A percentile compares a stretch with the other conserved stretches of the same genome.
Conservation (phyloP, 2,888 invertebrate genomes). For the Tigriopus californicus region DNA sequence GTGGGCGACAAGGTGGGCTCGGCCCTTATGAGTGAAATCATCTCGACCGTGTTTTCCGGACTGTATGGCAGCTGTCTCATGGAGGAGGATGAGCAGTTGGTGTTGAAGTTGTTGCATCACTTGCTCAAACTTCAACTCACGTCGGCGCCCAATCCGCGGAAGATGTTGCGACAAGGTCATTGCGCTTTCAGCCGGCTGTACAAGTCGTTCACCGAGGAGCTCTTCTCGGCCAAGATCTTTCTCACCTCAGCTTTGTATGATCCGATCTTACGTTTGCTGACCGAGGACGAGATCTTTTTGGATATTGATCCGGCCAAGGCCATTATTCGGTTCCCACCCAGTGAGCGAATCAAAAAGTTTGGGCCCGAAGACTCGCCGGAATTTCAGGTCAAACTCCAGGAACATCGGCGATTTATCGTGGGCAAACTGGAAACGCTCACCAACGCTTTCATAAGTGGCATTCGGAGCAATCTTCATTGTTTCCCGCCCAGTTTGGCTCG, state of each 20-base stretch:
- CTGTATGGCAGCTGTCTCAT: slow-evolving; percentile 53
- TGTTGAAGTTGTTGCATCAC: slow-evolving; percentile 39
- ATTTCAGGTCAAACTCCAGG: slow-evolving; percentile 48
- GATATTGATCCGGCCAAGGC: slow-evolving; percentile 79
- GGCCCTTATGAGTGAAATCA: slow-evolving; percentile 31
- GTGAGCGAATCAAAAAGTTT: slow-evolving; percentile 47
- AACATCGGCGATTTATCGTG: slow-evolving; percentile 59
- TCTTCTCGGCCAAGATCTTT: slow-evolving; percentile 78
- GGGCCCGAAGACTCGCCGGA: slow-evolving; percentile 53
- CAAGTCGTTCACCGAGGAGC: slow-evolving; percentile 59
- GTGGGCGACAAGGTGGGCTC: slow-evolving; percentile 41
- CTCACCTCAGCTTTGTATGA: slow-evolving; percentile 75
- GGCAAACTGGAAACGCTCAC: slow-evolving; percentile 57
- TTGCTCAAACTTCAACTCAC: slow-evolving; percentile 51
- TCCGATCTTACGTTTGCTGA: slow-evolving; percentile 72
- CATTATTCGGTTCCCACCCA: slow-evolving; percentile 44
- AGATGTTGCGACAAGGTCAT: slow-evolving; percentile 60
- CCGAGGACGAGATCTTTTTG: slow-evolving; percentile 73
- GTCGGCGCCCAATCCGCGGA: slow-evolving; percentile 44
- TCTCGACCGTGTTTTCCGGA: slow-evolving; percentile 41
- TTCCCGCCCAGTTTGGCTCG: slow-evolving; percentile 78
- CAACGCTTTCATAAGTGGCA: slow-evolving; percentile 56
- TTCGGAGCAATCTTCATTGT: slow-evolving; percentile 64
- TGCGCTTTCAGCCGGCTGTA: slow-evolving; percentile 73
- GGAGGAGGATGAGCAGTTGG: slow-evolving; percentile 48